These are phyloP conservation scores for Pseudochaenichthys georgianus DNA, from an alignment of 2,797 vertebrate genomes.

Conservation along the genomic window DNA sequence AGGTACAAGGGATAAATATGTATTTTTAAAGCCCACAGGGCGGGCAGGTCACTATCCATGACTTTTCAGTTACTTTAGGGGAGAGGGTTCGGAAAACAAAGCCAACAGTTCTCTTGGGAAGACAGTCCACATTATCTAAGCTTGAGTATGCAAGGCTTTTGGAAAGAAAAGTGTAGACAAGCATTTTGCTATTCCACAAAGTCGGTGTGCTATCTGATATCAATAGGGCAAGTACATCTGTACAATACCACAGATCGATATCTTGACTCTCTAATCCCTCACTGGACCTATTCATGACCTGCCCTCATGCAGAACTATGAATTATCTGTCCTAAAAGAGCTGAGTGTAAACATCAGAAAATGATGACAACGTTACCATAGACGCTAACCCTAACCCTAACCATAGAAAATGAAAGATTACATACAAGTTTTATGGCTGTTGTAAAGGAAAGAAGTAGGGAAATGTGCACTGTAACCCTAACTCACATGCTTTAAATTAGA, in stretches of 20 bases:
- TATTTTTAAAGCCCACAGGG: not conserved
- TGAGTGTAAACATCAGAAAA: not conserved
- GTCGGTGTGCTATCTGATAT: slow-evolving; percentile 44
- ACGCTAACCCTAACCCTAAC: no score
- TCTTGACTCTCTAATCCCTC: slow-evolving; percentile 22
- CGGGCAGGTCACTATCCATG: slow-evolving; percentile 15
- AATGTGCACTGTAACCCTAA: not conserved
- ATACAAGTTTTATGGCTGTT: not conserved
- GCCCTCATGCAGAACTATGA: slow-evolving; percentile 4
- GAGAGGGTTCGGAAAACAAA: slow-evolving; percentile 32
- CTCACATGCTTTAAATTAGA: not conserved
- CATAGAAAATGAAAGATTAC: not conserved
- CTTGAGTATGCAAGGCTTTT: slow-evolving; percentile 25
- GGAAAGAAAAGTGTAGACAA: slow-evolving; percentile 46
- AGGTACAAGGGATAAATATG: not conserved
- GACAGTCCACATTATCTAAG: slow-evolving; percentile 3
- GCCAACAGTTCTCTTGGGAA: slow-evolving; percentile 13
- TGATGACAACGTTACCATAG: not conserved
- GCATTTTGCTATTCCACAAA: slow-evolving; percentile 43
- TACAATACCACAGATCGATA: slow-evolving; percentile 37
- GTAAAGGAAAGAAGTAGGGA: not conserved
- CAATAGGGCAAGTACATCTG: slow-evolving; percentile 15
- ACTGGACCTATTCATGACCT: slow-evolving; percentile 22
- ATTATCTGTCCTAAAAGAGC: slow-evolving; percentile 1
- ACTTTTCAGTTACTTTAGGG: no score